A percentile compares a stretch with the other conserved stretches of the same genome.
phyloP scores from a whole-genome alignment of 2,113 vertebrate genomes.

The Indri indri region DNA sequence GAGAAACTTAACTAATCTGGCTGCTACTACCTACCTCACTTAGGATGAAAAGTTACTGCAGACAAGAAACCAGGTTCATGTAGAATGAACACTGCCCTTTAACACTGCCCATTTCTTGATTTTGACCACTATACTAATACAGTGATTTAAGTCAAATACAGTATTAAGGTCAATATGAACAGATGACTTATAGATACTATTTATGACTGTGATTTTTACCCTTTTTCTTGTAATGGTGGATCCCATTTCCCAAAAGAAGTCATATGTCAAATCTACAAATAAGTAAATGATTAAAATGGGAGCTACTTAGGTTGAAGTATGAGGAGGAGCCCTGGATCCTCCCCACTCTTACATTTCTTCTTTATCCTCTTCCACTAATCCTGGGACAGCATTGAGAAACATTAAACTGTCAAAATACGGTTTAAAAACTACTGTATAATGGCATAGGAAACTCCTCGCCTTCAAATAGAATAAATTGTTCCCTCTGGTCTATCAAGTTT shows the following conservation, averaged over 20 bases:
- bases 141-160: neutral
- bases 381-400: neutral
- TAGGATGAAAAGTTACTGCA: neutral
- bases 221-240: neutral
- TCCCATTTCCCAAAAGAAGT: neutral
- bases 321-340: neutral
- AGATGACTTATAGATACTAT: neutral
- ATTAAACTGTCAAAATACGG: neutral
- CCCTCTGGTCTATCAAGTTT: neutral
- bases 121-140: neutral
- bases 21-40: neutral
- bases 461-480: neutral
- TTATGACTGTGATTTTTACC: neutral
- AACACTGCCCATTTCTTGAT: neutral
- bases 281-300: neutral
- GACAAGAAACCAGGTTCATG: neutral
- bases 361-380: neutral
- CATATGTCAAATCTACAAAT: neutral
- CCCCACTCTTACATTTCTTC: neutral
- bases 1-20: neutral
- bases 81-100: neutral
- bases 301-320: neutral
- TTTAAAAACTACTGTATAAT: neutral
- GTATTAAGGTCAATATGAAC: neutral
- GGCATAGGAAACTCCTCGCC: neutral